Base-by-base conservation (phyloP, 2,113 vertebrate species). In the Alethe castanea region DNA sequence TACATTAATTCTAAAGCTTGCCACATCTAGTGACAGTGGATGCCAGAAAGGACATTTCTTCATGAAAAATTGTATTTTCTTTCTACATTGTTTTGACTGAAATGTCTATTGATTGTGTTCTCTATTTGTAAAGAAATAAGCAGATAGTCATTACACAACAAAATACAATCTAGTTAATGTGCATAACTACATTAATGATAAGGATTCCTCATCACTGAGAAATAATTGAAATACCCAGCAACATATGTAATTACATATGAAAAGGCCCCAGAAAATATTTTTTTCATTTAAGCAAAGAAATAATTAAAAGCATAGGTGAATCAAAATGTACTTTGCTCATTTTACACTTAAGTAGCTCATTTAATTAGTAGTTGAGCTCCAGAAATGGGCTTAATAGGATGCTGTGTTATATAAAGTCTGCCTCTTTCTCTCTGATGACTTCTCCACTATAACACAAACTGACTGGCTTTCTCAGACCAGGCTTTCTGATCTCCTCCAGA, bases 111-210 rank as follows among this genome's bases (percentile, higher is more conserved):
- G 73, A 70, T 33, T 70, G 9, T 65, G 5, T 71, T 88, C 19
- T 78, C 90, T 86, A 33, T 80, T 93, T 91, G 70, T 88, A 87
- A 70, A 54, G 61, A 78, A 65, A 89, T 92, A 91, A 91, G 19
- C 29, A 59, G 71, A 78, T 94, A 62, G 10, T 78, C 13, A 53
- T 94, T 91, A 74, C 81, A 84, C 48, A 90, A 81, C 74, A 91
- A 94, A 96, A 95, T 56, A 82, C 48, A 91, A 86, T 86, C 64
- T 86, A 88, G 53, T 81, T 94, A 95, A 92, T 93, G 86, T 84
- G 45, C n/a, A 15, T 95, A 83, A 83, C 42, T 59, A n/a, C 8
- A 0, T 92, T 61, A 59, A 72, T 62, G 73, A 79, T 95, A 92
- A 69, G 20, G 4, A 25, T 50, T 92, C 57, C 38, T 86, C 36